Conservation (phyloP, 1,140 invertebrate genomes). For the Hylaeus volcanicus region DNA sequence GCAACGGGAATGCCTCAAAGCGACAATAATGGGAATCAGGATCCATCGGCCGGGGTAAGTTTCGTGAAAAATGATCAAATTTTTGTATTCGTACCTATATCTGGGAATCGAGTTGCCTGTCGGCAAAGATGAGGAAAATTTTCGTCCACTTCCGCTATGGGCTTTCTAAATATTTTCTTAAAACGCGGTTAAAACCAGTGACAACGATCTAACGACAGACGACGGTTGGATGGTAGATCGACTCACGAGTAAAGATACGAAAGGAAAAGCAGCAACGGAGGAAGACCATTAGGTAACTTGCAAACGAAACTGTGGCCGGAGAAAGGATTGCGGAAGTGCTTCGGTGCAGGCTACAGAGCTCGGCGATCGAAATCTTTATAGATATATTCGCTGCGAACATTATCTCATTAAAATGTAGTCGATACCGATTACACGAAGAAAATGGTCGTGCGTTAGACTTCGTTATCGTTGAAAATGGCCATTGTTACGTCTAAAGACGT, state of each 20-base stretch:
- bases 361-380: not conserved
- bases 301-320: conserved; percentile 5
- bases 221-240: not conserved
- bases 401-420: not conserved
- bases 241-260: not conserved
- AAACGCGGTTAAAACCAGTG: too few relatives aligned
- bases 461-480: not conserved
- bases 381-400: too few relatives aligned
- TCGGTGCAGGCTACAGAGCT: not conserved
- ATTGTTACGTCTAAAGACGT: not conserved
- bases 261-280: conserved; percentile 15
- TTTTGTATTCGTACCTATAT: too few relatives aligned
- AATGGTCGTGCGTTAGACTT: not conserved
- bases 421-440: not conserved
- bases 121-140: not conserved
- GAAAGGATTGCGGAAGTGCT: conserved; percentile 50
- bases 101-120: too few relatives aligned
- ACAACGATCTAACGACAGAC: not conserved
- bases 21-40: conserved; percentile 2
- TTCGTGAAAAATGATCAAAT: not conserved
- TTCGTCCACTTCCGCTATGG: not conserved
- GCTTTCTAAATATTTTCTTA: conserved; percentile 7
- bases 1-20: conserved; percentile 45
- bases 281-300: conserved; percentile 44
- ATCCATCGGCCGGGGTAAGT: conserved; percentile 58